Evolutionary conservation across 1,140 invertebrate species (phyloP).

Genomic region (Tetramorium alpestre): DNA sequence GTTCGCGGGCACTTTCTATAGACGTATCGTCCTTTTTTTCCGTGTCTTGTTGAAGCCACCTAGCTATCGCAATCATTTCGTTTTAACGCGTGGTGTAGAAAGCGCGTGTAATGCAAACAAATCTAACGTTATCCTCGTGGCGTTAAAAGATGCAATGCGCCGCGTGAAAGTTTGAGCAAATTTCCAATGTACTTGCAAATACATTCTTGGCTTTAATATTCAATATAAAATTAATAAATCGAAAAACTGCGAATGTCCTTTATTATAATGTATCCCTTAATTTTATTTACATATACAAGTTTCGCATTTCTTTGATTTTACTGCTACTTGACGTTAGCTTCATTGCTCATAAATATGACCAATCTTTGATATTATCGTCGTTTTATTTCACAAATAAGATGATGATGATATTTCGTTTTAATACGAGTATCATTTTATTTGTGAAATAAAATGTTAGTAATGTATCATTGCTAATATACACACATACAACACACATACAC

Average conservation of each 20-base stretch:
- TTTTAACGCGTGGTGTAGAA: neutral
- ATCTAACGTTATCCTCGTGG: neutral
- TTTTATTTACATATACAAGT: neutral
- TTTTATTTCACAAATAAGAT: neutral
- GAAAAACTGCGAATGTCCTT: too few species aligned
- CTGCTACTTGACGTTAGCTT: neutral
- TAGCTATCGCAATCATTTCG: neutral
- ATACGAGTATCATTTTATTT: neutral
- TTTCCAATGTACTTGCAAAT: neutral
- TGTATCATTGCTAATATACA: neutral
- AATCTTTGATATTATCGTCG: neutral
- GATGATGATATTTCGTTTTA: neutral
- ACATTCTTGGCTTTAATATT: neutral
- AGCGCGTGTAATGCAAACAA: neutral
- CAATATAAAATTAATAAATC: neutral
- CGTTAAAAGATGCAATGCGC: neutral
- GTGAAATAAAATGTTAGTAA: neutral
- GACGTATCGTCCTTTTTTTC: neutral
- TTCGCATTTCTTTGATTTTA: neutral
- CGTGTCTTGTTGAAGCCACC: neutral
- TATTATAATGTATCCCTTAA: too few species aligned
- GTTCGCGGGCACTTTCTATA: slow-evolving; percentile 9
- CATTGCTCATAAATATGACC: neutral
- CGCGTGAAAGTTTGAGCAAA: neutral
- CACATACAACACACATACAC: neutral